These are phyloP conservation scores for Cyprinodon brontotheroides DNA, from an alignment of 2,113 vertebrate genomes.

Conservation along the genomic window DNA sequence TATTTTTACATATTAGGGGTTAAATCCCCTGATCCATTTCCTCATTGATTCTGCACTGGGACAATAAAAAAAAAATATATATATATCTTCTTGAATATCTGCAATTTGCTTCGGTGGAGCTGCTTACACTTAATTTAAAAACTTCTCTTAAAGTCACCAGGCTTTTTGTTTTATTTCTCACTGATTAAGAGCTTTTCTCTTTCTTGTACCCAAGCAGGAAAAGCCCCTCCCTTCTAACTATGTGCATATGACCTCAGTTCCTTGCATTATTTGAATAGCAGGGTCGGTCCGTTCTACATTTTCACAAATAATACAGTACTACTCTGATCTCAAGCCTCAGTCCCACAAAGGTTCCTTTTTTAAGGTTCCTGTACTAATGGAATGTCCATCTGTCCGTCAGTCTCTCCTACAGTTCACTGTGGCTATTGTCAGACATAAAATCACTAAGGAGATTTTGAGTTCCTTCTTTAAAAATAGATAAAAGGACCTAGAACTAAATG, in stretches of 20 bases:
- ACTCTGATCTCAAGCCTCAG: not conserved
- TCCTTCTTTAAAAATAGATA: no score
- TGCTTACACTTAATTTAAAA: conserved; percentile 13
- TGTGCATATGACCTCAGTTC: conserved; percentile 31
- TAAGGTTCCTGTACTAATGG: not conserved
- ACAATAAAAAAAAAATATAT: no score
- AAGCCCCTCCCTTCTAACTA: conserved; percentile 25
- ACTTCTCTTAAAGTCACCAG: not conserved
- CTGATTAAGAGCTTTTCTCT: not conserved
- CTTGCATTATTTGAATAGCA: conserved; percentile 30
- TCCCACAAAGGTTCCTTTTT: not conserved
- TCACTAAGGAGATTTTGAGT: no score
- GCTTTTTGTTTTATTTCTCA: not conserved
- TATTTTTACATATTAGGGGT: not conserved
- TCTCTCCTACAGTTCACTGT: no score
- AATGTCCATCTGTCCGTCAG: not conserved
- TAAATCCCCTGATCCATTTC: not conserved
- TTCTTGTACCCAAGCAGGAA: conserved; percentile 41
- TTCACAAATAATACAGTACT: not conserved
- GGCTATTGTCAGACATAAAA: no score
- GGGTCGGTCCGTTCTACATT: not conserved
- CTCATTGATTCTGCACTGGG: not conserved
- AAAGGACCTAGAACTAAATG: no score
- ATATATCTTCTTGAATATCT: not conserved
- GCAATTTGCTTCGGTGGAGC: not conserved